Base-by-base conservation (phyloP, 1,140 invertebrate genomes). In the Teleogryllus occipitalis region DNA sequence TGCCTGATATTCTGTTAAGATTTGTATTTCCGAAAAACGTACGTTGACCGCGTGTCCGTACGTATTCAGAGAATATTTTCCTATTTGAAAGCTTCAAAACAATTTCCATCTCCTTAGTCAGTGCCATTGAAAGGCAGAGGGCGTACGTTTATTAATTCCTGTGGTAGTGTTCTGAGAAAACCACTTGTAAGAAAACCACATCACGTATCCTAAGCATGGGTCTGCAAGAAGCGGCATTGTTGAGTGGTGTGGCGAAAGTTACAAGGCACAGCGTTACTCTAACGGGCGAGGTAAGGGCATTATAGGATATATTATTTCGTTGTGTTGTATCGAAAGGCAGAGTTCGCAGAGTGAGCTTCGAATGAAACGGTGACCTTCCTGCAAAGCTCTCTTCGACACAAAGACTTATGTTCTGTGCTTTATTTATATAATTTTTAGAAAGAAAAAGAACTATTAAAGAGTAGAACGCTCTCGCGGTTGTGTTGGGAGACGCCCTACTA, bases 371-470 rank as follows among this genome's bases (percentile, higher is more conserved):
- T 21, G 74, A 3, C 22, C 15, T 21, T 21, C 18, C n/a, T 48
- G 2, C 15, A 77, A 21, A 12, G 76, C 15, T 21, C 12, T 22
- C n/a, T 48, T 2, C 15, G 48, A 21, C 7, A 47, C 7, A 77
- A 77, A 21, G 47, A 77, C 39, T 78, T 78, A 78, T n/a, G 46
- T 78, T 73, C 49, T 72, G 22, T 73, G 46, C 78, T 47, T 27
- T 73, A 7, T 49, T 78, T 49, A 78, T 21, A 8, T 22, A 27
- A 6, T 49, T 48, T 65, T 78, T 22, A 74, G 12, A 10, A 47
- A 18, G 21, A 49, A 8, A 74, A 74, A 72, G 8, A 73, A 72
- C 22, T 73, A 27, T n/a, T 8, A 54, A 77, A 54, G 22, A 21
- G 48, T 8, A 21, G 8, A 8, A 27, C 27, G 18, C 65, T 49